Base-by-base conservation (phyloP, 2,113 vertebrate genomes). In the Meriones unguiculatus region DNA sequence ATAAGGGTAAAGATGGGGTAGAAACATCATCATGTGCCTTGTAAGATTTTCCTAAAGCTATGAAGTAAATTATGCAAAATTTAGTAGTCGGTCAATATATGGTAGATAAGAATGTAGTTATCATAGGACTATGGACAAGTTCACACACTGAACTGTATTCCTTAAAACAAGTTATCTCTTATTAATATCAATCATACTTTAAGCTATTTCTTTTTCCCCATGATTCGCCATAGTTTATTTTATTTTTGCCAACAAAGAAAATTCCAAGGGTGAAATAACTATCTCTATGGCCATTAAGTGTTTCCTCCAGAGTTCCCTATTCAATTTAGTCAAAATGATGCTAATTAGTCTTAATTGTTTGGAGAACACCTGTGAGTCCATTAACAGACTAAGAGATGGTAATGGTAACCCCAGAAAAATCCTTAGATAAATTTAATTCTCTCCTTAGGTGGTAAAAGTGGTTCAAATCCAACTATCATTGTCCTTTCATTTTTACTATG, bases 271-370 rank as follows among this genome's bases (percentile, higher is more conserved):
- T 93, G 57, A 97, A 77, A 94, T 82, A 86, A 92, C 95, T 57
- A 82, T 85, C 88, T 95, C 92, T 54, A 41, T 30, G 67, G 41
- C 52, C 54, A 70, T 95, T 97, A 94, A 96, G 67, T 92, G 28
- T 90, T 96, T 93, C 69, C 97, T 93, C 65, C 52, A 88, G 70
- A 73, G n/a, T 41, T 89, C 62, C 85, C 89, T 87, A 28, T 84
- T 91, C 87, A 95, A 75, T 78, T 46, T 89, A 94, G 86, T 92
- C 92, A 95, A 93, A 92, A 85, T 96, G 94, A 95, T 95, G 89
- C 62, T 94, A 94, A 97, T 96, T 90, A 94, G 88, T 65, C 67
- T 65, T 97, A 95, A 95, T 93, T 91, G 85, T 96, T 96, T 82
- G 25, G 86, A 91, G 95, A 94, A 95, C 89, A 97, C 91, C 93